A percentile compares a stretch with the other conserved stretches of the same genome.
Conservation (phyloP, 37 sponge, comb jelly and placozoan species). For the Mnemiopsis leidyi region DNA sequence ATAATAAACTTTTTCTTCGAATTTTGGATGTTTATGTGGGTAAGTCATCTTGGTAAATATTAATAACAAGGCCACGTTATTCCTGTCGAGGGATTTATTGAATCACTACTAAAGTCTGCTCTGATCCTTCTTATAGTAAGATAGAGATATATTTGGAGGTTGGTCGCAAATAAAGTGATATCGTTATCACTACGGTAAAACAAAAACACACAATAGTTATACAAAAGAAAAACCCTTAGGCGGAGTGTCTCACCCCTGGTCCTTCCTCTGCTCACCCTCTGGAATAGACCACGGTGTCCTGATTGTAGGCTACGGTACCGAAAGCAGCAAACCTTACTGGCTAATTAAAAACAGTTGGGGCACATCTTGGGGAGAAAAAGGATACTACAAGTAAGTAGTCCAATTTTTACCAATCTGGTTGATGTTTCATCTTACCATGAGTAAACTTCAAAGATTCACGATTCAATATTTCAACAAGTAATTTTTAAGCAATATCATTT, state of each 20-base stretch:
- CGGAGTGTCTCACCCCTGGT: constrained; percentile 19
- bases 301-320: constrained; percentile 26
- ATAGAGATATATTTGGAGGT: no score
- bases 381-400: constrained; percentile 64
- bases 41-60: not conserved
- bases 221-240: no score
- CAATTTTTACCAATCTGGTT: no score
- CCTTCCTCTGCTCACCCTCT: not conserved
- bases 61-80: not conserved
- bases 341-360: constrained; percentile 70
- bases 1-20: not conserved
- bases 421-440: no score
- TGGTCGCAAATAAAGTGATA: no score
- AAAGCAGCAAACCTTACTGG: constrained; percentile 72
- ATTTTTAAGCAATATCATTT: no score
- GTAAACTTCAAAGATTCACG: no score
- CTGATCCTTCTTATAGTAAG: no score
- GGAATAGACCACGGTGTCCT: constrained; percentile 58
- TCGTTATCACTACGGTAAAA: no score
- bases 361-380: constrained; percentile 55
- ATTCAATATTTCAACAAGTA: no score
- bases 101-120: no score
- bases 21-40: not conserved
- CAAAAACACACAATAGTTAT: no score
- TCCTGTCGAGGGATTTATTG: not conserved